A percentile compares a stretch with the other conserved stretches of the same genome.
Conservation (phyloP, 2,797 vertebrate species). For the Petrocephalus schoutedeni region DNA sequence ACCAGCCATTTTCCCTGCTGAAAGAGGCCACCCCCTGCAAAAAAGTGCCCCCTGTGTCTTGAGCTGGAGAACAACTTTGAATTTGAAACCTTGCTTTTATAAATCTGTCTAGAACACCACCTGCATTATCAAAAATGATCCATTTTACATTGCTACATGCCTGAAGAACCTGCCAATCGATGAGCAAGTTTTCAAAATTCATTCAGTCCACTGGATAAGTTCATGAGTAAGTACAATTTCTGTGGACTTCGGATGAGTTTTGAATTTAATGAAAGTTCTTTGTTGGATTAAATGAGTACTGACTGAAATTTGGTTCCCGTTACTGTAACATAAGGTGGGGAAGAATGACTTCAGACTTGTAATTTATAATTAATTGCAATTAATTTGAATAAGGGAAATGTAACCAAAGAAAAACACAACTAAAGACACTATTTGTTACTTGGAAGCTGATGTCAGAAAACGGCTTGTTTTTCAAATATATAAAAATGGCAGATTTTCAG, state of each 20-base stretch:
- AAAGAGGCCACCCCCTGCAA: slow-evolving; percentile 50
- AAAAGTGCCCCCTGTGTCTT: neutral
- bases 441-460: neutral
- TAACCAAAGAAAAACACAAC: neutral
- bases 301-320: neutral
- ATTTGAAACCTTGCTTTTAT: neutral
- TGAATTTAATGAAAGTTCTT: neutral
- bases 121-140: neutral
- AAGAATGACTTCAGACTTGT: no score
- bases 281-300: neutral
- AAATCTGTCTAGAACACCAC: neutral
- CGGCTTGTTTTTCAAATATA: neutral
- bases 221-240: neutral
- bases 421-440: neutral
- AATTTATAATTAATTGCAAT: neutral
- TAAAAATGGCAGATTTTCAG: neutral
- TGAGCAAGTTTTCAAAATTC: neutral
- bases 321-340: neutral
- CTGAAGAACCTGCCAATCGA: neutral
- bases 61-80: neutral
- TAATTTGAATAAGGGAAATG: neutral
- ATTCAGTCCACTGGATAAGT: neutral
- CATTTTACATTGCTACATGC: neutral
- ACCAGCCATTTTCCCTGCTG: neutral
- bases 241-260: neutral